Base-by-base conservation (phyloP, 1,140 invertebrate species). In the Ptiloglossa arizonensis region DNA sequence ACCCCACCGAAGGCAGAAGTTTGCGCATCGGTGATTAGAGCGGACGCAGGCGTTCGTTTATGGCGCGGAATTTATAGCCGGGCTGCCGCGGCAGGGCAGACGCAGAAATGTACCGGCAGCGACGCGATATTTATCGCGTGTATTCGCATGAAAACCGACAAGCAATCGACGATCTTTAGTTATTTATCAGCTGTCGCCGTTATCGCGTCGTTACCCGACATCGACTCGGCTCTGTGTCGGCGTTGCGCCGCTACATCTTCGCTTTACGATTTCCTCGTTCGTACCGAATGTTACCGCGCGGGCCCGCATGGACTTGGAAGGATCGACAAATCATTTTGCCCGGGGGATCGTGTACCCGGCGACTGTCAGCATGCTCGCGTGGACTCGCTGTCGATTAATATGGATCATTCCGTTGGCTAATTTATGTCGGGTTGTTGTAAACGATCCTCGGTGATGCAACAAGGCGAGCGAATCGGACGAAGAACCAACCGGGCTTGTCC, bases 121-220 rank as follows among this genome's bases (percentile, higher is more conserved):
- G 73, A 27, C 24, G n/a, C 64, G 64, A 75, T 75, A 75, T 75
- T 68, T 68, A 68, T 59, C 73, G 73, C 63, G 64, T 59, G 73
- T 68, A 59, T 56, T 22, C 64, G 64, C 41, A 48, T 75, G 67
- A 59, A 75, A 68, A 67, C n/a, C 72, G 72, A 75, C 72, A 75
- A 75, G 73, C 64, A 44, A 75, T 75, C 73, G 73, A 29, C 63
- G 62, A 48, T 68, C 73, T 59, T 75, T 68, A 44, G 52, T 75
- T 68, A 68, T 75, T 75, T 75, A 75, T 60, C 57, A 60, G 57
- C 56, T 35, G 56, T 60, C 57, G 57, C 29, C 32, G 57, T 60
- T 60, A 60, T 75, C 73, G 64, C 73, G 54, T 75, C 73, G 64
- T 68, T 75, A 68, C 41, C 38, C 35, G 52, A 46, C 63, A 57